Evolutionary conservation across 2,113 vertebrate genomes (phyloP).

Genomic region (Pituophis catenifer): DNA sequence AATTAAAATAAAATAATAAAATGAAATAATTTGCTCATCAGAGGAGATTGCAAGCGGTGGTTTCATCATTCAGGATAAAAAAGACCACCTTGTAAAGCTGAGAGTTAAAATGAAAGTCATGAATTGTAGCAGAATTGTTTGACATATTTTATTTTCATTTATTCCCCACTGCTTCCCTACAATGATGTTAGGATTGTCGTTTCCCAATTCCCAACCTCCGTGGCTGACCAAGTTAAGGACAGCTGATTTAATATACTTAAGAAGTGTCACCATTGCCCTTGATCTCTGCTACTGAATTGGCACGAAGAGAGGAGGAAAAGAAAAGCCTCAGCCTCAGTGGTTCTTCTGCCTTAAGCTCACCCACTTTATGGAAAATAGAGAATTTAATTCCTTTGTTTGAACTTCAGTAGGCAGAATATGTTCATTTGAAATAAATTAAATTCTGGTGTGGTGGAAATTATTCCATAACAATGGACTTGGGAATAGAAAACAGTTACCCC

Average conservation of each 20-base stretch:
- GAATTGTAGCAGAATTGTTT: not conserved
- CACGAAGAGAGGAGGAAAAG: not conserved
- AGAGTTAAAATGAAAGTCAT: not conserved
- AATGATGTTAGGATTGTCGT: not conserved
- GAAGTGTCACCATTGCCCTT: not conserved
- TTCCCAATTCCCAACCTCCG: not conserved
- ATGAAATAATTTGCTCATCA: not conserved
- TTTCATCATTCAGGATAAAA: fast-evolving
- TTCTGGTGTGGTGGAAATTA: slow-evolving; percentile 43
- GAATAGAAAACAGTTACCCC: slow-evolving; percentile 43
- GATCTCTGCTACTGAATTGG: not conserved
- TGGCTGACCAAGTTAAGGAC: not conserved
- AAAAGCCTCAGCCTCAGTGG: slow-evolving; percentile 8
- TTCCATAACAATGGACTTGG: slow-evolving; percentile 58
- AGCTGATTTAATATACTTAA: slow-evolving; percentile 18
- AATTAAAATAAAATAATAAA: not conserved
- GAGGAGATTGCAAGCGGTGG: not conserved
- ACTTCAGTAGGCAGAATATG: slow-evolving; percentile 29
- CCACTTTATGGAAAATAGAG: slow-evolving; percentile 31
- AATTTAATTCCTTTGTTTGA: slow-evolving; percentile 43
- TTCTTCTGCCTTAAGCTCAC: slow-evolving; percentile 34
- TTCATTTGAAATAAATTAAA: slow-evolving; percentile 53
- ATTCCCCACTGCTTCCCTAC: not conserved
- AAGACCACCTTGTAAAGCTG: not conserved
- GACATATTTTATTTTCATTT: slow-evolving; percentile 17